These are phyloP conservation scores for Microcebus murinus DNA, from an alignment of 2,113 vertebrate genomes.

Conservation along the genomic window DNA sequence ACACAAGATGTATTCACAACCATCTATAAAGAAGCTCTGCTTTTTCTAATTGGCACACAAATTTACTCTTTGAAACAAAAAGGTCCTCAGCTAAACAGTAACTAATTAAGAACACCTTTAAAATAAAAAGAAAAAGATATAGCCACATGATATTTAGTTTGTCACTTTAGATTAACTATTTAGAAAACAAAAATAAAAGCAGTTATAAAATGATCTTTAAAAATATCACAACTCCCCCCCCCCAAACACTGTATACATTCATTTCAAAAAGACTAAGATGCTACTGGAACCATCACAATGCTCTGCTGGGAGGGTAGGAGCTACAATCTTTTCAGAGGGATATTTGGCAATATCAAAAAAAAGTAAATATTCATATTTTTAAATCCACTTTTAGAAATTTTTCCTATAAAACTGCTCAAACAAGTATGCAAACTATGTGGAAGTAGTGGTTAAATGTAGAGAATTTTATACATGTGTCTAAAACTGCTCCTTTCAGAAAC, in stretches of 20 bases:
- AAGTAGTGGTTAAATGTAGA: background rate
- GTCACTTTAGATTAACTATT: slow-evolving; percentile 19
- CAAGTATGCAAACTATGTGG: background rate
- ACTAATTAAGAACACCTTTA: background rate
- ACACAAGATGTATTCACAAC: slow-evolving; percentile 30
- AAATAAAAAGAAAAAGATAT: background rate
- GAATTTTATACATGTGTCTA: background rate
- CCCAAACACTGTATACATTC: background rate
- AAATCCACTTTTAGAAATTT: background rate
- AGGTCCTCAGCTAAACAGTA: slow-evolving; percentile 4
- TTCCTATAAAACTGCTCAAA: slow-evolving; percentile 1
- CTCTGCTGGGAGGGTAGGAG: background rate
- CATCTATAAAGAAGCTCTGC: background rate
- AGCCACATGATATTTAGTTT: background rate
- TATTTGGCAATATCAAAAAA: background rate
- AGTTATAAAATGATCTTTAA: background rate
- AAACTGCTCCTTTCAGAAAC: background rate
- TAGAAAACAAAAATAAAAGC: background rate
- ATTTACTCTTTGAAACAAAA: slow-evolving; percentile 33
- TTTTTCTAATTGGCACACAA: background rate
- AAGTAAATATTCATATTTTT: background rate
- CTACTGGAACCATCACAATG: background rate
- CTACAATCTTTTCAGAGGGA: background rate
- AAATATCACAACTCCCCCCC: background rate
- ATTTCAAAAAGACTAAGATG: background rate